A percentile compares a stretch with the other conserved stretches of the same genome.
phyloP scores from a whole-genome alignment of 2,888 invertebrate genomes.

The Hipparchia sbordonii region DNA sequence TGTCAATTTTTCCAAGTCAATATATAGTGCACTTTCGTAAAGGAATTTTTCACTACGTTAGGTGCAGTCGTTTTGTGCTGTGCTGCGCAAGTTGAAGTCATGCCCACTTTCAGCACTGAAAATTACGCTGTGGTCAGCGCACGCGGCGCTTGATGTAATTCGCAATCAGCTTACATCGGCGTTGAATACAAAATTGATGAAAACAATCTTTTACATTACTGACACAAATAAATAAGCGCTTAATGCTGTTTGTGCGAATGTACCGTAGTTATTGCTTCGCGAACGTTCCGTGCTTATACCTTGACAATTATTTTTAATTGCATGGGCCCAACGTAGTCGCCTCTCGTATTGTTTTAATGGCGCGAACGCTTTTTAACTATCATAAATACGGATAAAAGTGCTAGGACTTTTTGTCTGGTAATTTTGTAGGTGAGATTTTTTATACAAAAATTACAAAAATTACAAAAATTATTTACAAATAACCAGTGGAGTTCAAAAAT shows the following conservation, averaged over 20 bases:
- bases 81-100: too few relatives aligned
- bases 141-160: not conserved
- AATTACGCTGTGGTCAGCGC: not conserved
- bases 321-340: conserved; percentile 30
- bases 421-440: conserved; percentile 7
- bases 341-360: conserved; percentile 40
- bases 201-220: conserved; percentile 13
- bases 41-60: too few relatives aligned
- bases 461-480: not conserved
- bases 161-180: not conserved
- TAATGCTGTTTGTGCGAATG: conserved; percentile 19
- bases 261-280: conserved; percentile 31
- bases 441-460: not conserved
- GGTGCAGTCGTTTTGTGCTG: too few relatives aligned
- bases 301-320: conserved; percentile 44
- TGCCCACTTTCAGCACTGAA: not conserved
- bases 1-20: too few relatives aligned
- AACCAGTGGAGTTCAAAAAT: not conserved
- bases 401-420: conserved; percentile 15
- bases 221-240: conserved; percentile 13
- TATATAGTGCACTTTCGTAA: too few relatives aligned
- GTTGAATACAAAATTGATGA: not conserved
- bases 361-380: conserved; percentile 34
- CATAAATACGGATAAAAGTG: conserved; percentile 26
- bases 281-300: conserved; percentile 37